Evolutionary conservation across 2,797 vertebrate species (phyloP).

Genomic region (Chaenodraco wilsoni): DNA sequence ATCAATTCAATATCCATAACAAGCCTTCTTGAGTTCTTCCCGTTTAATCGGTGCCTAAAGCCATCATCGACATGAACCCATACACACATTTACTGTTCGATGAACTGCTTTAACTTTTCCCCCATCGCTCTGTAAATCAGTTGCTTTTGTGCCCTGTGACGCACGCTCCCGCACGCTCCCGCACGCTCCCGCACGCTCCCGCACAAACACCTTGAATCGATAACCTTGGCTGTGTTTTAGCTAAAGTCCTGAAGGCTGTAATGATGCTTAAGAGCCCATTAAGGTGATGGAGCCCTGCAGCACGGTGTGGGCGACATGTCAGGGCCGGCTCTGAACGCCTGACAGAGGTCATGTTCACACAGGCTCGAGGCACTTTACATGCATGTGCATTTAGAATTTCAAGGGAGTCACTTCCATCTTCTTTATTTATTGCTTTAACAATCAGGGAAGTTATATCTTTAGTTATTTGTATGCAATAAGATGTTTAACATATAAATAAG

Average conservation of each 20-base stretch:
- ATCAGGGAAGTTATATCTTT: neutral
- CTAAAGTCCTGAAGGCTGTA: conserved; percentile 63
- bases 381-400: neutral
- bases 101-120: neutral
- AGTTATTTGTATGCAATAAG: neutral
- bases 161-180: neutral
- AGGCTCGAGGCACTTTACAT: neutral
- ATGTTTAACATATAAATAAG: too few relatives aligned
- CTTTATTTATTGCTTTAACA: neutral
- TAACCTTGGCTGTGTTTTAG: conserved; percentile 72
- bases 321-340: conserved; percentile 42
- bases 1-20: conserved; percentile 67
- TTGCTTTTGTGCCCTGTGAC: conserved; percentile 41
- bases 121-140: conserved; percentile 42
- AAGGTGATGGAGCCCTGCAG: conserved; percentile 69
- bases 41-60: conserved; percentile 32
- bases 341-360: conserved; percentile 32
- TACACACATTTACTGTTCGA: conserved; percentile 41
- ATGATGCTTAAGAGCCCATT: conserved; percentile 73
- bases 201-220: conserved; percentile 51
- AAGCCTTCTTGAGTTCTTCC: conserved; percentile 37
- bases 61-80: conserved; percentile 30
- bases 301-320: conserved; percentile 37
- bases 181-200: neutral
- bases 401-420: neutral